These are phyloP conservation scores for Pimephales promelas DNA, from an alignment of 2,113 vertebrate genomes.

Conservation along the genomic window DNA sequence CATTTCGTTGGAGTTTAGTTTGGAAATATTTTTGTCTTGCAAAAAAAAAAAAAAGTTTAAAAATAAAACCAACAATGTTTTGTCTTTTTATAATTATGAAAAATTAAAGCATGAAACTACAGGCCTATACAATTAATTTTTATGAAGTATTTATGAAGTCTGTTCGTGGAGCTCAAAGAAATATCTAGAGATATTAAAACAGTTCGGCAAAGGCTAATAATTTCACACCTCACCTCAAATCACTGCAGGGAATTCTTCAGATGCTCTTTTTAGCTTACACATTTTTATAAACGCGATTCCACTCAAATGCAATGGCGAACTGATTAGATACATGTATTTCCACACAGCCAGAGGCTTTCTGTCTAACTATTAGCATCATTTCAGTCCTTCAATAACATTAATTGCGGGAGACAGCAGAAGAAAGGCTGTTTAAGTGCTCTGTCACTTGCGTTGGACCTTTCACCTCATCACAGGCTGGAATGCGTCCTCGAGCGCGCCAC, in stretches of 20 bases:
- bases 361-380: constrained; percentile 62
- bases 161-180: background rate
- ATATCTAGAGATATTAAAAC: background rate
- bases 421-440: constrained; percentile 59
- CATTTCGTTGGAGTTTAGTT: background rate
- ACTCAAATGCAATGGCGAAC: background rate
- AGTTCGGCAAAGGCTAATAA: background rate
- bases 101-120: background rate
- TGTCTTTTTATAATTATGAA: background rate
- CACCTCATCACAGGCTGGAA: constrained; percentile 59
- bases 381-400: constrained; percentile 61
- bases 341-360: constrained; percentile 33
- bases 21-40: background rate
- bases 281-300: background rate
- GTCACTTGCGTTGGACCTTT: constrained; percentile 58
- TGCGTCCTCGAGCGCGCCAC: constrained; percentile 41
- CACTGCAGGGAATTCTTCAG: constrained; percentile 27
- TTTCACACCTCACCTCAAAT: background rate
- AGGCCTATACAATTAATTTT: background rate
- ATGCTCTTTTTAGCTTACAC: background rate
- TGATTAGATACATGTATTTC: background rate
- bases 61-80: background rate
- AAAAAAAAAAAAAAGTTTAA: too few species aligned
- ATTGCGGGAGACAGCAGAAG: constrained; percentile 56
- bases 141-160: background rate